Evolutionary conservation across 2,113 vertebrate species (phyloP).

Genomic region (Myiozetetes cayanensis): DNA sequence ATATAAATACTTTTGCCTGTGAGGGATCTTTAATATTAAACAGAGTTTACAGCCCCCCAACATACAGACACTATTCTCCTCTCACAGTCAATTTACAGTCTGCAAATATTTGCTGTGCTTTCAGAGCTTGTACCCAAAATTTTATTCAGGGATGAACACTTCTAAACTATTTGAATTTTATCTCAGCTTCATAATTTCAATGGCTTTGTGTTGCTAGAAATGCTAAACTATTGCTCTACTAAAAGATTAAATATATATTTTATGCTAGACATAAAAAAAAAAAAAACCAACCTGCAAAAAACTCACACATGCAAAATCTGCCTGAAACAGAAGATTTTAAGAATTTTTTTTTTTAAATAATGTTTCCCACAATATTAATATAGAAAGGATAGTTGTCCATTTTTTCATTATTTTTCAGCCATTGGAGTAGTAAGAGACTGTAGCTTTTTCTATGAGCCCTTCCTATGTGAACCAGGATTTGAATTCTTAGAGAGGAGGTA

Average conservation of each 20-base stretch:
- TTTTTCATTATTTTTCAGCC: neutral
- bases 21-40: neutral
- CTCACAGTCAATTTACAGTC: neutral
- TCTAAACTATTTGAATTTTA: neutral
- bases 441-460: neutral
- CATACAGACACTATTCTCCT: neutral
- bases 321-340: neutral
- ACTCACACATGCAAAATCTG: neutral
- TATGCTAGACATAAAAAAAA: neutral
- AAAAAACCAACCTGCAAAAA: neutral
- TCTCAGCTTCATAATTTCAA: neutral
- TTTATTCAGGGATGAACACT: neutral
- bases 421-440: neutral
- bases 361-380: accelerated
- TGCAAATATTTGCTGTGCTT: neutral
- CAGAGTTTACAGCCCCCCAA: neutral
- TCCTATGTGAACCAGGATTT: neutral
- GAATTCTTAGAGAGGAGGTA: neutral
- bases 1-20: neutral
- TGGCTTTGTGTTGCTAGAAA: neutral
- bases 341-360: neutral
- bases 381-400: neutral
- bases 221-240: neutral
- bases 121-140: neutral
- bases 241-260: neutral